Percentiles rank a stretch among this genome's conserved stretches.
Evolutionary conservation across 2,797 vertebrate species (phyloP).

Genomic region (Sandelia bainsii): DNA sequence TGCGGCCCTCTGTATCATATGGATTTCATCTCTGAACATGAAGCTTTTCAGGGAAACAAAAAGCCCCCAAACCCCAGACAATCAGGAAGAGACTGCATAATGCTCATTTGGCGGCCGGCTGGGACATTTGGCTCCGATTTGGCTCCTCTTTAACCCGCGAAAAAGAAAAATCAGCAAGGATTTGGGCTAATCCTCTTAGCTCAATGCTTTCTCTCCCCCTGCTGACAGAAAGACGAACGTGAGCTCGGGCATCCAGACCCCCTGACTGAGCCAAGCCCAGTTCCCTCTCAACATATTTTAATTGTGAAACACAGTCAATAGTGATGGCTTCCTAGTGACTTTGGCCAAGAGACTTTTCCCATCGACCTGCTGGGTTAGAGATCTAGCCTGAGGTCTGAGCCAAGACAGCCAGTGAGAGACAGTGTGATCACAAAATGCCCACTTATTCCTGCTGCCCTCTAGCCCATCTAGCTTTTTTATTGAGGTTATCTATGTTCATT

Average conservation of each 20-base stretch:
- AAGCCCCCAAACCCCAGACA: constrained; percentile 55
- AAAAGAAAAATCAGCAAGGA: constrained; percentile 73
- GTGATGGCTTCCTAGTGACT: constrained; percentile 50
- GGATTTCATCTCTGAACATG: constrained; percentile 70
- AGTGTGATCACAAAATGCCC: constrained; percentile 25
- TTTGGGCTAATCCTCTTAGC: constrained; percentile 81
- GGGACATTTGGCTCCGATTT: constrained; percentile 69
- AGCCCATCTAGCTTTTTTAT: constrained; percentile 4
- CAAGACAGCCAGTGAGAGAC: constrained; percentile 35
- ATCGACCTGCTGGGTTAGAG: constrained; percentile 35
- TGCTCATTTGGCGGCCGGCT: constrained; percentile 67
- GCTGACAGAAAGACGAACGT: constrained; percentile 66
- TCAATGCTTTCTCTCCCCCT: constrained; percentile 69
- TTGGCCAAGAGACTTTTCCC: constrained; percentile 37
- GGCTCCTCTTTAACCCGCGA: constrained; percentile 68
- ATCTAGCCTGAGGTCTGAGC: constrained; percentile 36
- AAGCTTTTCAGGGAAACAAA: constrained; percentile 66
- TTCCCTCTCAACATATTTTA: constrained; percentile 59
- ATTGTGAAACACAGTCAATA: constrained; percentile 67
- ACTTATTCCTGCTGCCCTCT: constrained; percentile 25
- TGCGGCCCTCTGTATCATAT: constrained; percentile 50
- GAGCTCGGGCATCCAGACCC: constrained; percentile 52
- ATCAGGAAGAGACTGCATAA: constrained; percentile 71
- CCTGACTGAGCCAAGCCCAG: constrained; percentile 40
- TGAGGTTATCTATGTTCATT: not conserved